These are phyloP conservation scores for Scolopax bukidnonensis DNA, from an alignment of 2,797 vertebrate genomes.

Conservation along the genomic window DNA sequence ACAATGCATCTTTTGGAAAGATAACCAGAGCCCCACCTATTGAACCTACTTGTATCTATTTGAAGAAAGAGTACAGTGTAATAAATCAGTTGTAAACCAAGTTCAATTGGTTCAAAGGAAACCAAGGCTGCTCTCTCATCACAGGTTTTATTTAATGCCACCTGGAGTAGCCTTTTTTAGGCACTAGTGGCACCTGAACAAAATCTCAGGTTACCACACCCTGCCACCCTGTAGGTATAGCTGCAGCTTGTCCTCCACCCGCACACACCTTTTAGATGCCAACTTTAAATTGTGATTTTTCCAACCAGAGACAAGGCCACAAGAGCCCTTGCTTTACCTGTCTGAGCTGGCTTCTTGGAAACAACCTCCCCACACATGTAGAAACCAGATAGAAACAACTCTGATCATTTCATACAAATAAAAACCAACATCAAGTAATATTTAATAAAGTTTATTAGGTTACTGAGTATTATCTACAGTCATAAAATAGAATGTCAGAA, in stretches of 20 bases:
- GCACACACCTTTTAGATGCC: neutral
- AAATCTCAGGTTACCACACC: neutral
- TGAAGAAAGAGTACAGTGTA: neutral
- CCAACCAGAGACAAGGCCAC: neutral
- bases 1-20: neutral
- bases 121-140: neutral
- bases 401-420: neutral
- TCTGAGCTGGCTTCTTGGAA: neutral
- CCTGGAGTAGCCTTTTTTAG: neutral
- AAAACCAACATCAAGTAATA: neutral
- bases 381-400: fast-evolving
- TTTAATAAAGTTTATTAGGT: conserved; percentile 92
- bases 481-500: conserved; percentile 82
- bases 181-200: neutral
- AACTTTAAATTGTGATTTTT: neutral
- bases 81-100: neutral
- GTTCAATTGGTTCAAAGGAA: neutral
- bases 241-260: neutral
- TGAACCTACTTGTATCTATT: neutral
- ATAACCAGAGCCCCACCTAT: neutral
- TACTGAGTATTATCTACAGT: conserved; percentile 88
- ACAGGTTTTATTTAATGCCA: neutral
- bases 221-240: neutral
- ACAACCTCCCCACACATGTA: neutral
- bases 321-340: neutral